Base-by-base conservation (phyloP, 2,797 vertebrate genomes). In the Sebastes iracundus region DNA sequence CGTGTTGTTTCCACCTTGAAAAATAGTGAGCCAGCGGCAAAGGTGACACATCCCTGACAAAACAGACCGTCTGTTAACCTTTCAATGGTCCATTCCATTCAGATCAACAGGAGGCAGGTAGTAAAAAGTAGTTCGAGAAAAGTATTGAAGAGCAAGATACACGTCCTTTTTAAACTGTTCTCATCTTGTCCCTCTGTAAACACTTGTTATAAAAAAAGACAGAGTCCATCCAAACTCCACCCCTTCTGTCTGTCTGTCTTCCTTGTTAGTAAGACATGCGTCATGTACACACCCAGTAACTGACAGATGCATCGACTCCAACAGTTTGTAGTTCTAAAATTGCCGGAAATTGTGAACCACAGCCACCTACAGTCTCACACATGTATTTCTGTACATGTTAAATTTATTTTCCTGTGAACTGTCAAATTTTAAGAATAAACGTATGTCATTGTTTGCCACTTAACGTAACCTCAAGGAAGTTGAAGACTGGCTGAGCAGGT, bases 401-500 rank as follows among this genome's bases (percentile, higher is more conserved):
- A 16, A 61, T 49, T 0, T 1, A 12, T 33, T 63, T 64, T 13
- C 27, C 16, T 3, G 3, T 9, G 2, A 38, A 22, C 4, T 27
- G 12, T 35, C 4, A 16, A 7, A 58, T 56, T 60, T n/a, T 7
- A 28, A 42, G 10, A 79, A 59, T 32, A 6, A 20, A 25, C 2
- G 11, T 8, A 18, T 28, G 49, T 22, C n/a, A 49, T 28, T 3
- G 10, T 58, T 42, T 64, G 6, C 5, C 6, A 30, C 56, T 30
- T 58, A 18, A 53, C 46, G 27, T 61, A 5, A 61, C 73, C 58
- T 69, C 11, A 11, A 32, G 70, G 66, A 14, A 22, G 16, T 2
- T 61, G 12, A 28, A 42, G 33, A 84, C 90, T 73, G 72, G 88
- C 65, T 80, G 11, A 53, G 69, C 91, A 81, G 86, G 90, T 92